Base-by-base conservation (phyloP, 2,888 invertebrate genomes). In the Zaprionus lineosus region DNA sequence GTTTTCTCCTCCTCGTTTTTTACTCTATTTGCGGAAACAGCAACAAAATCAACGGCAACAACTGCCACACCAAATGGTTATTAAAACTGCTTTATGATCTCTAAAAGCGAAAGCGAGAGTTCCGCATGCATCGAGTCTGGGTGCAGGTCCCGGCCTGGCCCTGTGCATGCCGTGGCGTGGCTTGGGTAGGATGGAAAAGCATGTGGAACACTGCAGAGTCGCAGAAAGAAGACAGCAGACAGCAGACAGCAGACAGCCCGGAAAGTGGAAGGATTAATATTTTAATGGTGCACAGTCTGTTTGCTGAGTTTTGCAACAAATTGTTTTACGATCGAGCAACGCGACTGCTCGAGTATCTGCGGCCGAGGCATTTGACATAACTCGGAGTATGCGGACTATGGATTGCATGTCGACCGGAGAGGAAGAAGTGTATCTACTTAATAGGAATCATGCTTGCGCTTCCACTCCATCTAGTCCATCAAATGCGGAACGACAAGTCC, bases 301-400 rank as follows among this genome's bases (percentile, higher is more conserved):
- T 71, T 73, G 81, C 78, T 66, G 14, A 68, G 68, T 51, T 67
- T 66, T 84, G 81, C 84, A 85, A 78, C 85, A 85, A 85, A 81
- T 71, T 81, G 67, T 65, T 81, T 81, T 57, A 81, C 46, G 74
- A 60, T 63, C 44, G 15, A 6, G 8, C 26, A 66, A 34, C 3
- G 5, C n/a, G n/a, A 18, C 16, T 21, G 21, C 21, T n/a, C 19
- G 2, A 21, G 11, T 8, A 9, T 4, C 12, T 26, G 29, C n/a
- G n/a, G n/a, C 2, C 12, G 1, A 31, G 8, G 8, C 2, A 37
- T 3, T 3, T 19, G 19, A 24, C 24, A n/a, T n/a, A n/a, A n/a
- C n/a, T n/a, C n/a, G n/a, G n/a, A n/a, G n/a, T n/a, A n/a, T n/a
- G n/a, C n/a, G n/a, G n/a, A n/a, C n/a, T n/a, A n/a, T n/a, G n/a